Evolutionary conservation across 2,888 invertebrate genomes (phyloP), one percentile per base, ranked within the genome.

Genomic region (Platycnemis pennipes): DNA sequence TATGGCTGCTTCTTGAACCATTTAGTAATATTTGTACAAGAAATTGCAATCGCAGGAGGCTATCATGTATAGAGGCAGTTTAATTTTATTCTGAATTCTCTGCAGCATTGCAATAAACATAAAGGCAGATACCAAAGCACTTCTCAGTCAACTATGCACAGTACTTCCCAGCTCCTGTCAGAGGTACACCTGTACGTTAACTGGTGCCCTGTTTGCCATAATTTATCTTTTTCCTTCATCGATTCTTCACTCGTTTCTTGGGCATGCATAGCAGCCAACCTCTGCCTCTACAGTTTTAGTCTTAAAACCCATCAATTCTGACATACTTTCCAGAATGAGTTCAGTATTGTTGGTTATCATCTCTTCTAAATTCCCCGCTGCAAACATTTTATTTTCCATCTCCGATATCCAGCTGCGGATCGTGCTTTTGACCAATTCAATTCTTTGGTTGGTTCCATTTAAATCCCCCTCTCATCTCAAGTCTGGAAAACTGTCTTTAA

Each of bases 51-150:
- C 88, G 42, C 49, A 45, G 44, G 88, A 44, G n/a, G 88, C 88
- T 49, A 46, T 49, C 88, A 42, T 46, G 42, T 94, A 37, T 45
- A 45, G 77, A 46, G 49, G 56, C n/a, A 22, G 49, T 88, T 91
- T 63, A 88, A 45, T 94, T 22, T n/a, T 85, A n/a, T 85, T 37
- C 37, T n/a, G 13, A 26, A 85, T 85, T 85, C n/a, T 85, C n/a
- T n/a, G n/a, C 31, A 85, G n/a, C 11, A 85, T n/a, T 85, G n/a
- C 22, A n/a, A 85, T 13, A n/a, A 85, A n/a, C 37, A 37, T 85
- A 37, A 13, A n/a, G 11, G 5, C 4, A n/a, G 69, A n/a, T 5
- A 69, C 69, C n/a, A 69, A 69, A 4, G n/a, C 26, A 8, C 69
- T 69, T 26, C 69, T 69, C 11, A 69, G 11, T 4, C 69, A 8